These are phyloP conservation scores for Tethya wilhelma DNA, from an alignment of 37 sponge, comb jelly and placozoan species.

Conservation along the genomic window DNA sequence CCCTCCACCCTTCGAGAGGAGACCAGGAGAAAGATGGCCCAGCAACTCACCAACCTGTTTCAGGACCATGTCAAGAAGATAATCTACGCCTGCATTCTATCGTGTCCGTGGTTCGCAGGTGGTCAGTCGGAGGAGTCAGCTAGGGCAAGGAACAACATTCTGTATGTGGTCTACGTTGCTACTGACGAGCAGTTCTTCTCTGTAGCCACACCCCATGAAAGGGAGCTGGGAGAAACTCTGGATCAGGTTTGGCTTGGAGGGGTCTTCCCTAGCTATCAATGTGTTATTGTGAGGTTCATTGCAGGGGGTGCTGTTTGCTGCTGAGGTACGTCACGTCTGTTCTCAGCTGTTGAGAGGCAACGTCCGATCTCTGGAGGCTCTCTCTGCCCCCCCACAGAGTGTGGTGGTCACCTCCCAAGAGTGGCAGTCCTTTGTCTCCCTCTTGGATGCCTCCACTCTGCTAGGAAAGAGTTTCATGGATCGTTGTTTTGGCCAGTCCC, in stretches of 20 bases:
- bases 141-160: slow-evolving; percentile 48
- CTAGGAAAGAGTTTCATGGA: slow-evolving; percentile 53
- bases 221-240: slow-evolving; percentile 53
- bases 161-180: slow-evolving; percentile 69
- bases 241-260: slow-evolving; percentile 33
- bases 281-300: not conserved
- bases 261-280: not conserved
- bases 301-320: slow-evolving; percentile 61
- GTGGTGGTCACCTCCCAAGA: slow-evolving; percentile 44
- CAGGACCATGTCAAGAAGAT: slow-evolving; percentile 54
- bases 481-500: slow-evolving; percentile 57
- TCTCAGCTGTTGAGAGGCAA: slow-evolving; percentile 53
- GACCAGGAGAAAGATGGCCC: slow-evolving; percentile 43
- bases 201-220: slow-evolving; percentile 66
- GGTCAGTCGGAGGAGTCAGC: slow-evolving; percentile 60
- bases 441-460: slow-evolving; percentile 32
- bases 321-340: slow-evolving; percentile 74
- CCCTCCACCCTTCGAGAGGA: slow-evolving; percentile 50
- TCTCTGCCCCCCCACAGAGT: slow-evolving; percentile 59
- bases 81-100: slow-evolving; percentile 58
- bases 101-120: slow-evolving; percentile 74
- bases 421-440: slow-evolving; percentile 28
- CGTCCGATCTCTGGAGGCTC: slow-evolving; percentile 61
- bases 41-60: slow-evolving; percentile 31
- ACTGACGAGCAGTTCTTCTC: slow-evolving; percentile 77